Evolutionary conservation across 2,797 vertebrate genomes (phyloP).

Genomic region (Masticophis lateralis): DNA sequence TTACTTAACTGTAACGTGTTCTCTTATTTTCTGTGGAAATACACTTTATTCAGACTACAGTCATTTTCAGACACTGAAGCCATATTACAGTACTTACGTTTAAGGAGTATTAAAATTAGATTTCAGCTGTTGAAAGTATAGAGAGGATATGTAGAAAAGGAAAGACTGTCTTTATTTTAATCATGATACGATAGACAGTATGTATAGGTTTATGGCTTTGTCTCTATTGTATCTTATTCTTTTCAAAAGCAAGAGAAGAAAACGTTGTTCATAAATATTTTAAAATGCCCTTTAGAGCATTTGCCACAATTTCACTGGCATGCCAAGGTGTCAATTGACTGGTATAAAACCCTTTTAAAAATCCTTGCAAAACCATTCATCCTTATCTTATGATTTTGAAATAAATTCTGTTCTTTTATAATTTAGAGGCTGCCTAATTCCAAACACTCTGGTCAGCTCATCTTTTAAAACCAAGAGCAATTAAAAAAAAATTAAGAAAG

Average conservation of each 20-base stretch:
- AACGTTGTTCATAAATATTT: not conserved
- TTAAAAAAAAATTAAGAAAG: not conserved
- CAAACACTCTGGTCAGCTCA: not conserved
- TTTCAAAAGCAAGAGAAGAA: not conserved
- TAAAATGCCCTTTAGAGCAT: not conserved
- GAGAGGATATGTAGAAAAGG: not conserved
- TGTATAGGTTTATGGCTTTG: not conserved
- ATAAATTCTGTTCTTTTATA: not conserved
- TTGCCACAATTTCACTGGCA: not conserved
- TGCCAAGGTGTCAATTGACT: not conserved
- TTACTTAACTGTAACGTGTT: not conserved
- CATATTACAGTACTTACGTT: not conserved
- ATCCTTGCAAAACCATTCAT: not conserved
- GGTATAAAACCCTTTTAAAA: not conserved
- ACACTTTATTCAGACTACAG: not conserved
- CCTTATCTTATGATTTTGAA: not conserved
- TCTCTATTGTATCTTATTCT: not conserved
- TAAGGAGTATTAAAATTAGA: not conserved
- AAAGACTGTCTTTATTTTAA: not conserved
- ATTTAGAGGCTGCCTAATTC: not conserved
- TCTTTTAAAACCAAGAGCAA: not conserved
- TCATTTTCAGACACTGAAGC: not conserved
- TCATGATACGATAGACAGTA: not conserved
- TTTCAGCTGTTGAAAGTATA: not conserved
- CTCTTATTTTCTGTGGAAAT: not conserved